Percentiles rank a stretch among this genome's conserved stretches.
Evolutionary conservation across 2,113 vertebrate genomes (phyloP).

Genomic region (Gnathonemus echidnorhynchus): DNA sequence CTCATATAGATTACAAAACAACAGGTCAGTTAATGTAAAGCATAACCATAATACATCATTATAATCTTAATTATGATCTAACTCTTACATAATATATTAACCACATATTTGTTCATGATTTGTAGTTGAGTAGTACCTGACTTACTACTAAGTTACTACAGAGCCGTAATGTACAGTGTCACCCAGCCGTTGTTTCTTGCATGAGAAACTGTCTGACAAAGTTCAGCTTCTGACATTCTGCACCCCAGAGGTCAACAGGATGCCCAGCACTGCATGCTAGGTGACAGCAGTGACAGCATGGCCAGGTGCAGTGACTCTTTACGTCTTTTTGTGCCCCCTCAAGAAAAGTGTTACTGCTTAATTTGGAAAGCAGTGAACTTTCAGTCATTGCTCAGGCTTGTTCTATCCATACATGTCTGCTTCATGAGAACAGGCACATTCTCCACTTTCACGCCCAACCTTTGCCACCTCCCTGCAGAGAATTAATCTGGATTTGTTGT

Average conservation of each 20-base stretch:
- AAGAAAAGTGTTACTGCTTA: neutral
- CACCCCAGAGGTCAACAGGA: too few species aligned
- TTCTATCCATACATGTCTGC: neutral
- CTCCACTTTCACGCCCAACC: neutral
- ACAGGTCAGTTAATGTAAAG: neutral
- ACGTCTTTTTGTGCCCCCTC: too few species aligned
- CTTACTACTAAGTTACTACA: neutral
- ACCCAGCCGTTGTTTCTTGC: neutral
- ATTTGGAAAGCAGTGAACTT: neutral
- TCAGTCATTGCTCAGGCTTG: neutral
- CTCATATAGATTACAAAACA: neutral
- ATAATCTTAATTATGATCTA: neutral
- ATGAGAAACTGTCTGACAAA: too few species aligned
- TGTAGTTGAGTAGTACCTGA: neutral
- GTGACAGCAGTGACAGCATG: neutral
- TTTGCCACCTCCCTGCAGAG: constrained; percentile 6
- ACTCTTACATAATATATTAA: neutral
- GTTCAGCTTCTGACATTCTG: too few species aligned
- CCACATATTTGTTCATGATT: neutral
- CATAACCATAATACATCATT: neutral
- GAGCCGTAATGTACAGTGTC: neutral
- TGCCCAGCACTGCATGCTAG: too few species aligned
- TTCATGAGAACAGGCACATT: constrained; percentile 29
- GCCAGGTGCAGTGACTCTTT: too few species aligned
- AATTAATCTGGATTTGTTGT: constrained; percentile 69